Percentiles rank a stretch among this genome's conserved stretches.
Evolutionary conservation across 1,140 invertebrate genomes (phyloP).

Genomic region (Plutomurus gul): DNA sequence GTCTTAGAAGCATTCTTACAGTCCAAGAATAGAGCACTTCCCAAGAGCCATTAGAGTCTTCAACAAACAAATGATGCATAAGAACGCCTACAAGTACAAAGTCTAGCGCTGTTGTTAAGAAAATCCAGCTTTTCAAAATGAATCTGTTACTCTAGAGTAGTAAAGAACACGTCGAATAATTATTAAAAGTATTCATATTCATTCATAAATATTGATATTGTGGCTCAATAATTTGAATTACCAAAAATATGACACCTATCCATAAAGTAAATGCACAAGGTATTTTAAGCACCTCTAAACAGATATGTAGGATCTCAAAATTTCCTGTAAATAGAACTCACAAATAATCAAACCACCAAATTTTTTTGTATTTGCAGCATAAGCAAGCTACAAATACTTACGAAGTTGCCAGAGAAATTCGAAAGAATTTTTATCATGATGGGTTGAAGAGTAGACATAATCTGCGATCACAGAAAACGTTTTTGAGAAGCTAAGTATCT

Average conservation of each 20-base stretch:
- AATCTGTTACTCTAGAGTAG: constrained; percentile 6
- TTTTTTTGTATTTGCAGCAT: background rate
- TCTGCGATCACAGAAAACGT: background rate
- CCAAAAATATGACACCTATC: constrained; percentile 37
- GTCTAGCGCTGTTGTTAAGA: constrained; percentile 23
- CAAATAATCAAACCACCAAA: too few relatives aligned
- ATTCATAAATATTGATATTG: background rate
- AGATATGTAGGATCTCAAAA: constrained; percentile 17
- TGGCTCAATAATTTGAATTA: background rate
- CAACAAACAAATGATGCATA: constrained; percentile 20
- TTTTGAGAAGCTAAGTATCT: constrained; percentile 16
- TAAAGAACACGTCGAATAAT: too few relatives aligned
- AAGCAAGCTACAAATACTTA: too few relatives aligned
- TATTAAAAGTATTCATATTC: background rate
- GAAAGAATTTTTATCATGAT: background rate
- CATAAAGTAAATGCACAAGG: background rate
- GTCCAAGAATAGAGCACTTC: background rate
- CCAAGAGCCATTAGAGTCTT: background rate
- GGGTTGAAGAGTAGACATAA: background rate
- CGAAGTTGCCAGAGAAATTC: constrained; percentile 27
- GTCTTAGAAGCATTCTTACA: background rate
- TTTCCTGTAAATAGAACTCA: background rate
- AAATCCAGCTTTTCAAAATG: constrained; percentile 19
- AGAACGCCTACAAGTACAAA: constrained; percentile 32
- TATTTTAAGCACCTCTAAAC: constrained; percentile 32